These are phyloP conservation scores for Entelurus aequoreus DNA, from an alignment of 2,113 vertebrate species.

Conservation along the genomic window DNA sequence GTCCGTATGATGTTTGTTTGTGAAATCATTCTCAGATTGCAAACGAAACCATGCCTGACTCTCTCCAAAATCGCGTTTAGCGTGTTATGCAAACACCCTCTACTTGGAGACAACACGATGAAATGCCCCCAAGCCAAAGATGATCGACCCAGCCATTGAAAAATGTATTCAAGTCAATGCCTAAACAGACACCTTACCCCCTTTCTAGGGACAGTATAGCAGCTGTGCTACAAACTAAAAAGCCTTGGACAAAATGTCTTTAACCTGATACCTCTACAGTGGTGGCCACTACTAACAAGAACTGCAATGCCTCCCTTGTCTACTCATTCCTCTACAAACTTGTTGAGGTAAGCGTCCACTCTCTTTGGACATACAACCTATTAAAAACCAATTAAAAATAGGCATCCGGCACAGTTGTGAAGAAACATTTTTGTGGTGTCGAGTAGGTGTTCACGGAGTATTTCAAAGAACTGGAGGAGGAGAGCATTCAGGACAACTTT, in stretches of 20 bases:
- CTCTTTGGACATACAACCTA: neutral
- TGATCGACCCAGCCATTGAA: too few species aligned
- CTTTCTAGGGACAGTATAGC: too few species aligned
- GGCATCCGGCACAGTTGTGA: neutral
- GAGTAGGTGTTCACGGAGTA: constrained; percentile 88
- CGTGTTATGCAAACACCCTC: too few species aligned
- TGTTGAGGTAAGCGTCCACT: constrained; percentile 79
- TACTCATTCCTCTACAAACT: constrained; percentile 92
- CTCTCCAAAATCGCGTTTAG: too few species aligned
- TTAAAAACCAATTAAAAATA: neutral
- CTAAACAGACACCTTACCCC: too few species aligned
- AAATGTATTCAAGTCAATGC: too few species aligned
- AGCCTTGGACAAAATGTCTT: constrained; percentile 41
- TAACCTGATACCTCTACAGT: constrained; percentile 73
- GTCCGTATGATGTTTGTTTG: too few species aligned
- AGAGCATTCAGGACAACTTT: constrained; percentile 93
- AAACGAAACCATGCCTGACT: too few species aligned
- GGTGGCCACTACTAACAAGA: constrained; percentile 88
- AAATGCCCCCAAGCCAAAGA: too few species aligned
- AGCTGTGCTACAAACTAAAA: too few species aligned
- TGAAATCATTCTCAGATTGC: too few species aligned
- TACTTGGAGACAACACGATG: too few species aligned
- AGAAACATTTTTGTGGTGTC: neutral
- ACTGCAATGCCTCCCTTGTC: constrained; percentile 85
- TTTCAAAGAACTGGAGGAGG: constrained; percentile 95